Conservation (phyloP, 2,113 vertebrate genomes). For the Spea bombifrons region DNA sequence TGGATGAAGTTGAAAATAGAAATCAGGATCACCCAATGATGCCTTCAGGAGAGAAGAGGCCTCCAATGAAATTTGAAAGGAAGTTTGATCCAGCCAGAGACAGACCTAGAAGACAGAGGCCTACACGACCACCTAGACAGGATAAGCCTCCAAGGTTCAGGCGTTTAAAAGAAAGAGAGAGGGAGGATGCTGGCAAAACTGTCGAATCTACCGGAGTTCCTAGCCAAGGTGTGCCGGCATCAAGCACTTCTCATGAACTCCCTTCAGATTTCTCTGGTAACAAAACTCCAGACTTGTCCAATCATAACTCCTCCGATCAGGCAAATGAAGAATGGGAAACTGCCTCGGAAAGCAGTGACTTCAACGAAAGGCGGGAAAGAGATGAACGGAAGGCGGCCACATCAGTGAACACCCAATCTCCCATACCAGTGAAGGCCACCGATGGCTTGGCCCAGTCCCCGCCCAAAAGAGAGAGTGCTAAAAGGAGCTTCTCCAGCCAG, state of each 20-base stretch:
- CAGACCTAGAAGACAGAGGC: conserved; percentile 85
- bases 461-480: conserved; percentile 80
- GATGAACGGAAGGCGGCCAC: conserved; percentile 84
- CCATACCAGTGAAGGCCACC: conserved; percentile 62
- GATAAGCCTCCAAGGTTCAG: conserved; percentile 95
- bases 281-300: conserved; percentile 95
- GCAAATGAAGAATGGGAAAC: conserved; percentile 99
- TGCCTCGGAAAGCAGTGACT: conserved; percentile 96
- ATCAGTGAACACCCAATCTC: conserved; percentile 64
- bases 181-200: conserved; percentile 72
- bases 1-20: conserved; percentile 67
- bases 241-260: conserved; percentile 59
- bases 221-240: conserved; percentile 54
- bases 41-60: conserved; percentile 71
- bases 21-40: conserved; percentile 67
- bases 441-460: conserved; percentile 45
- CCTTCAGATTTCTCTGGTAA: conserved; percentile 73
- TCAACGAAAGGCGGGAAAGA: conserved; percentile 92
- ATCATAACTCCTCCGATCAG: conserved; percentile 98
- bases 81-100: conserved; percentile 86
- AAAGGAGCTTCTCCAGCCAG: conserved; percentile 96
- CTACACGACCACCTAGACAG: conserved; percentile 89
- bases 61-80: conserved; percentile 78
- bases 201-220: conserved; percentile 55
- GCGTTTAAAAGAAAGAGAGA: conserved; percentile 87